phyloP scores from a whole-genome alignment of 2,113 vertebrate genomes.

The Pardalotus punctatus region DNA sequence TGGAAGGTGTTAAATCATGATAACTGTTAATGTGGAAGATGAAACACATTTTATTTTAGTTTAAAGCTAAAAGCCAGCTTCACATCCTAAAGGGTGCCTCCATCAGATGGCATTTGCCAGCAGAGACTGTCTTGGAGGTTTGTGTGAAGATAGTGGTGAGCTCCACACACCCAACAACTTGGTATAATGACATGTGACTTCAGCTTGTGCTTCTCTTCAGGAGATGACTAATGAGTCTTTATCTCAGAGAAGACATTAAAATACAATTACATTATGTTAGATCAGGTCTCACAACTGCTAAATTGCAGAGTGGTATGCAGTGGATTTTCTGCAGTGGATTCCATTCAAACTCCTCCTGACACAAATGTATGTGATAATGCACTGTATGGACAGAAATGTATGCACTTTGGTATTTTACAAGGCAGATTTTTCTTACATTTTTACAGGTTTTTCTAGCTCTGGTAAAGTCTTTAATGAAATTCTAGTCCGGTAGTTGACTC shows the following conservation, averaged over 20 bases:
- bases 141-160: not conserved
- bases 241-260: slow-evolving; percentile 58
- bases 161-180: not conserved
- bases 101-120: not conserved
- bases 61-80: not conserved
- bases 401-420: not conserved
- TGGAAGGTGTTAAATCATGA: not conserved
- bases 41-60: not conserved
- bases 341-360: slow-evolving; percentile 54
- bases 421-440: slow-evolving; percentile 19
- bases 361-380: slow-evolving; percentile 43
- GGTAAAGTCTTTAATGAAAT: slow-evolving; percentile 60
- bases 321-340: not conserved
- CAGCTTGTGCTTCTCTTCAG: slow-evolving; percentile 41
- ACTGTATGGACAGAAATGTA: not conserved
- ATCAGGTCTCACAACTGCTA: slow-evolving; percentile 52
- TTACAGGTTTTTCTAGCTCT: not conserved
- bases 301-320: slow-evolving; percentile 6
- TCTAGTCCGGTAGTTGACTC: slow-evolving; percentile 64
- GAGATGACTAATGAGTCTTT: slow-evolving; percentile 56
- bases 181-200: slow-evolving; percentile 16
- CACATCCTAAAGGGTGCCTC: not conserved
- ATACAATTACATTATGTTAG: slow-evolving; percentile 42
- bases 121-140: not conserved
- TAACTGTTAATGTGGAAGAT: not conserved